Evolutionary conservation across 2,113 vertebrate genomes (phyloP), one percentile per base, ranked within the genome.

Genomic region (Rostratula benghalensis): DNA sequence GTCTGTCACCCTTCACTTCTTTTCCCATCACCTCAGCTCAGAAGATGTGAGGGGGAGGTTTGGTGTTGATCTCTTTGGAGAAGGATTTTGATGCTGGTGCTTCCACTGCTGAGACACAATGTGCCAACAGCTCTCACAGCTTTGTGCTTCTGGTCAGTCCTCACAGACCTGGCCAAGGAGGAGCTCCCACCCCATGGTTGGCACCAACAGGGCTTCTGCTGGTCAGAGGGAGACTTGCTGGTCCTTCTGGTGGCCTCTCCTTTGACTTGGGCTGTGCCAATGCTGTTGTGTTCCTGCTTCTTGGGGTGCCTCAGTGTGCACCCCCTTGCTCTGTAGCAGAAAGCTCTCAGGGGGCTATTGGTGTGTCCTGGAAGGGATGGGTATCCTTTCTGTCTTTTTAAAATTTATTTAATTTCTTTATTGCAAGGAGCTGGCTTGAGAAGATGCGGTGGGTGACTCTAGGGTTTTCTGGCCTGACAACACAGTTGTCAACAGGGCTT

Each of bases 31-130:
- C 56, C 33, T 54, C 11, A 1, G 24, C 45, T 71, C 41, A 45
- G 79, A 28, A 61, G 6, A 31, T 23, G n/a, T 4, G 27, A 0
- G 37, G 2, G 2, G 24, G 27, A n/a, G 35, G 35, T 60, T 60
- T 0, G 5, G 24, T 56, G 33, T 43, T 22, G 20, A 12, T 13
- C 17, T 51, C 56, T 27, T 23, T 43, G 41, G 31, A 35, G 75
- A 25, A 75, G 39, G 31, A 35, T 57, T 57, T 73, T 1, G 14
- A 27, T n/a, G 56, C 48, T 3, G 17, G 10, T 22, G 50, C 50
- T 25, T 50, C 59, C 25, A 11, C 65, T 6, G 0, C 1, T 0
- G 48, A 46, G 51, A 10, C 23, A 20, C 0, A 0, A 24, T 0
- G 2, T 46, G 39, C 13, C 14, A 7, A 31, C 10, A 30, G 24